phyloP scores from a whole-genome alignment of 2,113 vertebrate species.

The Plectropomus leopardus region DNA sequence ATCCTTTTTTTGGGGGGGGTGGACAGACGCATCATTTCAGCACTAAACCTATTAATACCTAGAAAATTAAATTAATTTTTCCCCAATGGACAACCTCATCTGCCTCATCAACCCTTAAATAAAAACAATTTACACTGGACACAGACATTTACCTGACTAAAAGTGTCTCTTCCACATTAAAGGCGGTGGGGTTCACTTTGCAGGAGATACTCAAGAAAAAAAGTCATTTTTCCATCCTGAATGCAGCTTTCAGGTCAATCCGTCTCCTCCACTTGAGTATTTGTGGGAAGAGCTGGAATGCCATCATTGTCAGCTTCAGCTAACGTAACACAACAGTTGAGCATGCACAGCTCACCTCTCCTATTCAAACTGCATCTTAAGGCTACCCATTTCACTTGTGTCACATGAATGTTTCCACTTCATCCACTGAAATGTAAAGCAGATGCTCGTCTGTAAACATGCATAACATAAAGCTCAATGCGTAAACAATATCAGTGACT shows the following conservation, averaged over 20 bases:
- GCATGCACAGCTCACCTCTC: constrained; percentile 64
- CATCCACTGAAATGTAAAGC: constrained; percentile 60
- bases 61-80: not conserved
- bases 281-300: constrained; percentile 47
- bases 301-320: constrained; percentile 62
- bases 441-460: constrained; percentile 72
- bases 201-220: constrained; percentile 6
- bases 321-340: constrained; percentile 55
- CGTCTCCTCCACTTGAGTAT: not conserved
- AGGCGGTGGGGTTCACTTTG: constrained; percentile 3
- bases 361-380: constrained; percentile 42
- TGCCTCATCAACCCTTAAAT: not conserved
- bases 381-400: constrained; percentile 45
- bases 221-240: constrained; percentile 25
- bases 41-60: not conserved
- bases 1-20: no score
- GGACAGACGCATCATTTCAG: not conserved
- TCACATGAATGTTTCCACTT: constrained; percentile 60
- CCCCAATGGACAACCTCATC: not conserved
- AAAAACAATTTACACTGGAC: constrained; percentile 6
- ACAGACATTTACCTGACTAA: constrained; percentile 6
- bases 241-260: constrained; percentile 26
- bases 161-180: not conserved
- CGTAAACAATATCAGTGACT: constrained; percentile 68
- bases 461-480: constrained; percentile 41